Evolutionary conservation across 2,113 vertebrate species (phyloP), one percentile per base, ranked within the genome.

Genomic region (Reinhardtius hippoglossoides): DNA sequence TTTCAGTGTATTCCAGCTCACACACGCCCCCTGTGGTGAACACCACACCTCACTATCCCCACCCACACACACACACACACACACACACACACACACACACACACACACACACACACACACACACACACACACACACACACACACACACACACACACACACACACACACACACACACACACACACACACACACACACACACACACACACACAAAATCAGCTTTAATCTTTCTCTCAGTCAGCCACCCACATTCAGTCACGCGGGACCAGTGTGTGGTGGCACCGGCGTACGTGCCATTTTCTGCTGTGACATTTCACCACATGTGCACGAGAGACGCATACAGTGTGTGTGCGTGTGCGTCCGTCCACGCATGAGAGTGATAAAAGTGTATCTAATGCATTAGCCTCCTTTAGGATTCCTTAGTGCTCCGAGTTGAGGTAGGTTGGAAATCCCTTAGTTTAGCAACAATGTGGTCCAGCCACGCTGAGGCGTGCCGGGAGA

Each of bases 361-460:
- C 3, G 21, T 74, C 54, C 55, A 69, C 20, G 15, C 58, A 80
- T 54, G 27, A 23, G 26, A 37, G 60, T 50, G 62, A 60, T 42
- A 12, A 58, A 24, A 26, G 50, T 67, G 68, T 68, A 69, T 78
- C 74, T 65, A 87, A 83, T 82, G 87, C 74, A 81, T 87, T 78
- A 59, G 71, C 78, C 74, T 66, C 67, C 80, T 80, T 76, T 46
- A 83, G 70, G 72, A 88, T 72, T 85, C 66, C 69, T 57, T 37
- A 12, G 67, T 35, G 57, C 73, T 82, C 48, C 59, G 67, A 44
- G 42, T 73, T 80, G 83, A 74, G 71, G 61, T 42, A 40, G 77
- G 60, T 21, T 86, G 80, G 74, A 89, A 88, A 91, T 74, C 78
- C 80, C 68, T 84, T 69, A 62, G 56, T 83, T 87, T 80, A 88